Conservation (phyloP, 2,797 vertebrate species). For the Gadopsis marmoratus region DNA sequence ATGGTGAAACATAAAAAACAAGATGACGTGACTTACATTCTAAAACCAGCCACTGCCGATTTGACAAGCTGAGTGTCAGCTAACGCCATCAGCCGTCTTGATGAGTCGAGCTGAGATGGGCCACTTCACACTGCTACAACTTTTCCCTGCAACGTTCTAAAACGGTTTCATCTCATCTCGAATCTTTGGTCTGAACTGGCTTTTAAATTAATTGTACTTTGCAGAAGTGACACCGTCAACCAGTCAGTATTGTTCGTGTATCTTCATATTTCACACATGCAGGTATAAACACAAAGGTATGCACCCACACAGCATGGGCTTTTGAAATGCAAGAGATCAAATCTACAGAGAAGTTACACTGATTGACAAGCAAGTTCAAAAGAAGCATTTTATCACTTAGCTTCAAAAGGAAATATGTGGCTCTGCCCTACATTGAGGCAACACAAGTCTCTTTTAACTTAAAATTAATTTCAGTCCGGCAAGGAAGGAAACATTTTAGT, state of each 20-base stretch:
- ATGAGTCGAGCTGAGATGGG: too few relatives aligned
- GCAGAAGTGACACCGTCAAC: conserved; percentile 26
- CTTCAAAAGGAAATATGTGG: conserved; percentile 60
- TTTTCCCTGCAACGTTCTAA: too few relatives aligned
- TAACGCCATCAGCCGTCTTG: too few relatives aligned
- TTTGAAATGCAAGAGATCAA: conserved; percentile 67
- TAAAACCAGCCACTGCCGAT: too few relatives aligned
- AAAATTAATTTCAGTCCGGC: conserved; percentile 72
- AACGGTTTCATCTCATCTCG: too few relatives aligned
- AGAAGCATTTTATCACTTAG: conserved; percentile 69
- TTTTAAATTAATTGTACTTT: conserved; percentile 16
- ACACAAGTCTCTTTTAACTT: conserved; percentile 65
- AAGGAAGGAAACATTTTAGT: conserved; percentile 61
- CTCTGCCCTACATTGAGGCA: conserved; percentile 53
- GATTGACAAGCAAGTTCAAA: conserved; percentile 76
- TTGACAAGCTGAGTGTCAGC: too few relatives aligned
- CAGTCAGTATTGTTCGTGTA: conserved; percentile 7
- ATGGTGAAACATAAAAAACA: too few relatives aligned
- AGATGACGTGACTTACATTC: too few relatives aligned
- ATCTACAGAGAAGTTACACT: conserved; percentile 63
- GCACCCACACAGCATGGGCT: conserved; percentile 50
- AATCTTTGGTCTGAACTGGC: too few relatives aligned
- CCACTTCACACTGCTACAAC: too few relatives aligned
- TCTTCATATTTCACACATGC: conserved; percentile 45
- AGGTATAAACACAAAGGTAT: conserved; percentile 57